phyloP scores from a whole-genome alignment of 2,113 vertebrate species.

The Tachysurus fulvidraco region DNA sequence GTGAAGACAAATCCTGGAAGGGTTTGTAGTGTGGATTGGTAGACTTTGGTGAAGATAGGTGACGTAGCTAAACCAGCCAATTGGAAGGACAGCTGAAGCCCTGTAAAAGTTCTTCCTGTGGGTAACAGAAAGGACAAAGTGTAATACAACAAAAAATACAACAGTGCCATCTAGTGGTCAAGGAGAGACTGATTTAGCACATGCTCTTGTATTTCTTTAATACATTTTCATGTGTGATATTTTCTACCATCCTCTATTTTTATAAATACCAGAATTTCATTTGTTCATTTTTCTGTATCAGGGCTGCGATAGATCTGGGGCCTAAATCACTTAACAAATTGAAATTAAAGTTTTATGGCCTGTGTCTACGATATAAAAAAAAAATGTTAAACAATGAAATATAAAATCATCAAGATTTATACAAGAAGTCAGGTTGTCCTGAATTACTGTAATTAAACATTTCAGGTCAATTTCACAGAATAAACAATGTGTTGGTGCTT shows the following conservation, averaged over 20 bases:
- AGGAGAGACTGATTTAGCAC: neutral
- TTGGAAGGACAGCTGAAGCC: constrained; percentile 82
- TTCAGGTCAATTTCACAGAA: neutral
- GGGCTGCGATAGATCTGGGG: neutral
- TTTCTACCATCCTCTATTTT: neutral
- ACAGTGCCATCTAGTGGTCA: constrained; percentile 10
- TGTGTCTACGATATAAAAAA: neutral
- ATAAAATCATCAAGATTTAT: neutral
- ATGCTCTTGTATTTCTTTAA: neutral
- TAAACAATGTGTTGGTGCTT: neutral
- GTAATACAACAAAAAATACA: neutral
- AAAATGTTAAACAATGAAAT: neutral
- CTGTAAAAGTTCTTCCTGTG: constrained; percentile 70
- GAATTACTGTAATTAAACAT: neutral
- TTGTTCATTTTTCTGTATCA: neutral
- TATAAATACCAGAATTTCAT: neutral
- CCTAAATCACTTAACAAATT: neutral
- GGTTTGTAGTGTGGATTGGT: constrained; percentile 83
- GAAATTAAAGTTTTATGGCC: neutral
- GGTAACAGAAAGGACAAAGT: neutral
- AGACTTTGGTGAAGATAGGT: constrained; percentile 84
- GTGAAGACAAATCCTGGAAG: constrained; percentile 82
- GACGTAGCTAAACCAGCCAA: constrained; percentile 79
- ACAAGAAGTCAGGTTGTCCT: neutral
- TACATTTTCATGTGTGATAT: neutral